Conservation (phyloP, 2,888 invertebrate species). For the Zelleria hepariella region DNA sequence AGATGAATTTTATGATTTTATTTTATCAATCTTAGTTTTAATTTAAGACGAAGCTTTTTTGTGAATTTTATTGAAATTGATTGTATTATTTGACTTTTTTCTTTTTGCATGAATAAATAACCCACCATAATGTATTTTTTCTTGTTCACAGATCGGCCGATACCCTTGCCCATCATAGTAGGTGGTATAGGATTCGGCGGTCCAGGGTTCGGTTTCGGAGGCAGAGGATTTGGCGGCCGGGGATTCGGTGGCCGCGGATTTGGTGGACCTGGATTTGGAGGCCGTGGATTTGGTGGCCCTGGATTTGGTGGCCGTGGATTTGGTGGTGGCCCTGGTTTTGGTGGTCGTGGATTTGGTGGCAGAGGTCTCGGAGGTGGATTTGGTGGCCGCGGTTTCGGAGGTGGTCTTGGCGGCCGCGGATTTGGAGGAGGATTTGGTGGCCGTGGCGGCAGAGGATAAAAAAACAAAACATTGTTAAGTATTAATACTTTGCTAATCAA, state of each 20-base stretch:
- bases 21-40: no score
- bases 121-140: not conserved
- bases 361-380: constrained; percentile 24
- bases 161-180: constrained; percentile 27
- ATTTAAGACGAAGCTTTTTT: no score
- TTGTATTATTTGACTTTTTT: no score
- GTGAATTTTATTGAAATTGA: no score
- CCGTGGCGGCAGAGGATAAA: constrained; percentile 8
- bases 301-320: constrained; percentile 23
- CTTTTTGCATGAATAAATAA: not conserved
- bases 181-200: constrained; percentile 3
- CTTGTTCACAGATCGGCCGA: constrained; percentile 20
- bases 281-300: constrained; percentile 25
- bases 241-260: constrained; percentile 21
- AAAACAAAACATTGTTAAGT: not conserved
- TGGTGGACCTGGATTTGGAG: constrained; percentile 25
- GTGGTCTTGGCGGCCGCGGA: constrained; percentile 26
- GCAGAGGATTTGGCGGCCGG: constrained; percentile 7
- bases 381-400: constrained; percentile 25
- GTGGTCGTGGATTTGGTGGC: constrained; percentile 17
- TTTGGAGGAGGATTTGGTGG: constrained; percentile 26
- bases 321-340: constrained; percentile 7
- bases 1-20: no score
- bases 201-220: not conserved
- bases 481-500: not conserved